A percentile compares a stretch with the other conserved stretches of the same genome.
Conservation (phyloP, 2,797 vertebrate genomes). For the Microctenopoma stevenorrisi region DNA sequence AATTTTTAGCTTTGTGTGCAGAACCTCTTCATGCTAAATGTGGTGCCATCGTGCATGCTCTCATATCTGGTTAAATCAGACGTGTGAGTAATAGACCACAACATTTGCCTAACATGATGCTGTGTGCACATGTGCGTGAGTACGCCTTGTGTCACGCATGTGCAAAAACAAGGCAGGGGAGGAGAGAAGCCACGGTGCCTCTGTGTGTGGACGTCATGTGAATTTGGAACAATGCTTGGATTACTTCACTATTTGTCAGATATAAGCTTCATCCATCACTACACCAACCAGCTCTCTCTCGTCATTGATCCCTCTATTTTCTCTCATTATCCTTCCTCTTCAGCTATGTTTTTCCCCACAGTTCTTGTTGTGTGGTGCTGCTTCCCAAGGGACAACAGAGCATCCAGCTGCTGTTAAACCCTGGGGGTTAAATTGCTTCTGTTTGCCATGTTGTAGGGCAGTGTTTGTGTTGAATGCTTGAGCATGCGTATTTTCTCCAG, state of each 20-base stretch:
- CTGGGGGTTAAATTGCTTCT: conserved; percentile 27
- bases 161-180: conserved; percentile 9
- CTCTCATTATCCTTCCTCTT: not conserved
- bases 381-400: conserved; percentile 36
- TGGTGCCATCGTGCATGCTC: conserved; percentile 46
- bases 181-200: not conserved
- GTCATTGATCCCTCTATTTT: conserved; percentile 6
- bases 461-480: conserved; percentile 18
- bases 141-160: conserved; percentile 1
- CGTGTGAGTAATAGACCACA: conserved; percentile 46
- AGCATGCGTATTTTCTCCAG: conserved; percentile 17
- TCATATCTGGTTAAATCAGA: conserved; percentile 60
- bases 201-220: conserved; percentile 25
- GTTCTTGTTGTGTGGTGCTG: conserved; percentile 18
- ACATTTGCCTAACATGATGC: conserved; percentile 44
- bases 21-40: conserved; percentile 33
- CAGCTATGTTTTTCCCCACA: conserved; percentile 28
- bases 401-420: conserved; percentile 50
- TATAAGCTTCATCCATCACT: conserved; percentile 30
- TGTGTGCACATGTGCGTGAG: not conserved
- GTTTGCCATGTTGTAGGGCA: conserved; percentile 22
- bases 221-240: conserved; percentile 23
- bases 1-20: conserved; percentile 30
- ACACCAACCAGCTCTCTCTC: conserved; percentile 8
- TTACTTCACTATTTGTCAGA: conserved; percentile 45